Percentiles rank a stretch among this genome's conserved stretches.
These are phyloP conservation scores for Dexiosoma caninum DNA, from an alignment of 2,888 invertebrate species.

Conservation along the genomic window DNA sequence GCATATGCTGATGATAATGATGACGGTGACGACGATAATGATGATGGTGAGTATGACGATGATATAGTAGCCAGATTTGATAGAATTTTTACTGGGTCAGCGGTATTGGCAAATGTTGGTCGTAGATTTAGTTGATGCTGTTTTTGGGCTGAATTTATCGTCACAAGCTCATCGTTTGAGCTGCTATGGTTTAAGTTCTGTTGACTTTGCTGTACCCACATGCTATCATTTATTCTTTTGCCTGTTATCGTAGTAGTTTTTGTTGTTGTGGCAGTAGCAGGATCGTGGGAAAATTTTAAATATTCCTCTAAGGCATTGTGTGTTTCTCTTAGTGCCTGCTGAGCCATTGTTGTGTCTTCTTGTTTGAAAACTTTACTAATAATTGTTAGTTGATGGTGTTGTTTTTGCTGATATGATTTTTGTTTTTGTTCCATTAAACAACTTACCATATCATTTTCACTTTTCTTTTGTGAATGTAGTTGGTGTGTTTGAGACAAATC, in stretches of 20 bases:
- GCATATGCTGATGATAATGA: constrained; percentile 6
- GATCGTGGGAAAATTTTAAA: constrained; percentile 28
- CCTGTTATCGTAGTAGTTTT: constrained; percentile 1
- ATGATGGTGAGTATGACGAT: constrained; percentile 7
- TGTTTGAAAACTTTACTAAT: constrained; percentile 43
- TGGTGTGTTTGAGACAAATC: constrained; percentile 29
- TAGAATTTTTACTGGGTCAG: constrained; percentile 39
- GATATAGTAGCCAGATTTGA: constrained; percentile 33
- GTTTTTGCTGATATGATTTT: constrained; percentile 15
- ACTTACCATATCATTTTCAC: not conserved
- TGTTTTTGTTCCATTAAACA: constrained; percentile 13
- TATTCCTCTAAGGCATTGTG: constrained; percentile 47
- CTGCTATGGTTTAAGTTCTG: constrained; percentile 12
- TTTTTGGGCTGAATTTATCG: constrained; percentile 18
- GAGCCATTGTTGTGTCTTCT: constrained; percentile 38
- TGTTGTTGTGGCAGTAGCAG: constrained; percentile 5
- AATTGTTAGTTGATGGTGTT: constrained; percentile 41
- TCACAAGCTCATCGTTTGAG: constrained; percentile 24
- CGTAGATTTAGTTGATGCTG: constrained; percentile 18
- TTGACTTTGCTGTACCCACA: constrained; percentile 28
- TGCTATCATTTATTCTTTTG: constrained; percentile 48
- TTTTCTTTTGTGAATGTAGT: no score
- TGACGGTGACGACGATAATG: not conserved
- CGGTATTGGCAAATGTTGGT: constrained; percentile 36
- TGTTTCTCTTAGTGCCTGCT: constrained; percentile 34